phyloP scores from a whole-genome alignment of 2,113 vertebrate species.

The Coptodon rendalli region DNA sequence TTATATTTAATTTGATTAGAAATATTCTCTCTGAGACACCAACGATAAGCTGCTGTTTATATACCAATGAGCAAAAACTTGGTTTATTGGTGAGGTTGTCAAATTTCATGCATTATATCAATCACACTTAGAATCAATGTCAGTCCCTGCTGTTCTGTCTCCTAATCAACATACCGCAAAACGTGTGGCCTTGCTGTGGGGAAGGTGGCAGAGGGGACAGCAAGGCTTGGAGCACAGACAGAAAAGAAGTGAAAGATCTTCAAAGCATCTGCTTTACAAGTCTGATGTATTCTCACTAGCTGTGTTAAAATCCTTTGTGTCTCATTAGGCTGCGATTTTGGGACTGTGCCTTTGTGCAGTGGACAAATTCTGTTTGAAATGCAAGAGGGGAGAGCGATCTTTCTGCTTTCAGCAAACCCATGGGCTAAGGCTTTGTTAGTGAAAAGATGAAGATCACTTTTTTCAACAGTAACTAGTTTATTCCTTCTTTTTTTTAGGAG shows the following conservation, averaged over 20 bases:
- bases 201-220: constrained; percentile 38
- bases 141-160: background rate
- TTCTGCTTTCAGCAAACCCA: constrained; percentile 5
- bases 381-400: constrained; percentile 5
- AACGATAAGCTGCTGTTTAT: background rate
- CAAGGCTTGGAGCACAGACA: constrained; percentile 17
- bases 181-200: constrained; percentile 40
- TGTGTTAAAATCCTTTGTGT: constrained; percentile 64
- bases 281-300: constrained; percentile 51
- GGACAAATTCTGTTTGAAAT: constrained; percentile 65
- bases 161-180: constrained; percentile 30
- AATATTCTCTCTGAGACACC: background rate
- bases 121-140: constrained; percentile 6
- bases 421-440: constrained; percentile 14
- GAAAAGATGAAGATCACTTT: constrained; percentile 8
- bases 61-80: background rate
- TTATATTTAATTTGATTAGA: background rate
- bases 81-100: background rate
- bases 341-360: constrained; percentile 46
- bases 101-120: background rate
- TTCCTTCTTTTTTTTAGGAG: background rate
- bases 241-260: constrained; percentile 57
- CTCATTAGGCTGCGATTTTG: constrained; percentile 59
- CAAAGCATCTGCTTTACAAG: constrained; percentile 66
- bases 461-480: background rate